Conservation (phyloP, 2,113 vertebrate species). For the Elgaria multicarinata region DNA sequence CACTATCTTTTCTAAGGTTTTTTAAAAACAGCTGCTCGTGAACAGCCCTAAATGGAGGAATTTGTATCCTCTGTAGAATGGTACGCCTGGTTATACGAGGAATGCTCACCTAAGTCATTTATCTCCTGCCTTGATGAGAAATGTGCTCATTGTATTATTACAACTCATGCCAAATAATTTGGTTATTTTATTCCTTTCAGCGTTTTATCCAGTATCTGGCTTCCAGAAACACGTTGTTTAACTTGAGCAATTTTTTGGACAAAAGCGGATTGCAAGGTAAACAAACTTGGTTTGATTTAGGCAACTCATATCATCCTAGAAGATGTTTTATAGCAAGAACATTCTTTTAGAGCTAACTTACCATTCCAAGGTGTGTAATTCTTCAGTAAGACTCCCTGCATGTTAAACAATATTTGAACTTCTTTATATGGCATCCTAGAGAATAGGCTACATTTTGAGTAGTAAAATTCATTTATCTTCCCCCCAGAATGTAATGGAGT, state of each 20-base stretch:
- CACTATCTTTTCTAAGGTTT: neutral
- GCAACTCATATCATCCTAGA: neutral
- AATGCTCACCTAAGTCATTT: neutral
- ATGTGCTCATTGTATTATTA: neutral
- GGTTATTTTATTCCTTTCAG: slow-evolving; percentile 74
- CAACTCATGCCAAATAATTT: neutral
- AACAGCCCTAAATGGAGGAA: neutral
- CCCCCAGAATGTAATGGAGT: neutral
- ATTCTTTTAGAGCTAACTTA: neutral
- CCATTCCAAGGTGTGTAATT: slow-evolving; percentile 10
- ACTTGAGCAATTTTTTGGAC: slow-evolving; percentile 99
- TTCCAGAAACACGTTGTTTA: slow-evolving; percentile 98
- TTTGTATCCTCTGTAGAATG: neutral
- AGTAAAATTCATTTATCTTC: neutral
- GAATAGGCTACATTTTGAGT: neutral
- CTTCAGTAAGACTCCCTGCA: neutral
- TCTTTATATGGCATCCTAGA: neutral
- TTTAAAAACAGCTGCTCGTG: neutral
- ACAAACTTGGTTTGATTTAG: slow-evolving; percentile 57
- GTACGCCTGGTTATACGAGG: neutral
- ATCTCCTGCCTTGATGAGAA: neutral
- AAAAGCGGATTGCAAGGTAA: slow-evolving; percentile 98
- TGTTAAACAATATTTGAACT: neutral
- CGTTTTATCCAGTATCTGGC: slow-evolving; percentile 97
- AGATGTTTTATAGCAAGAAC: neutral